Base-by-base conservation (phyloP, 2,797 vertebrate genomes). In the Myoxocephalus aenaeus region DNA sequence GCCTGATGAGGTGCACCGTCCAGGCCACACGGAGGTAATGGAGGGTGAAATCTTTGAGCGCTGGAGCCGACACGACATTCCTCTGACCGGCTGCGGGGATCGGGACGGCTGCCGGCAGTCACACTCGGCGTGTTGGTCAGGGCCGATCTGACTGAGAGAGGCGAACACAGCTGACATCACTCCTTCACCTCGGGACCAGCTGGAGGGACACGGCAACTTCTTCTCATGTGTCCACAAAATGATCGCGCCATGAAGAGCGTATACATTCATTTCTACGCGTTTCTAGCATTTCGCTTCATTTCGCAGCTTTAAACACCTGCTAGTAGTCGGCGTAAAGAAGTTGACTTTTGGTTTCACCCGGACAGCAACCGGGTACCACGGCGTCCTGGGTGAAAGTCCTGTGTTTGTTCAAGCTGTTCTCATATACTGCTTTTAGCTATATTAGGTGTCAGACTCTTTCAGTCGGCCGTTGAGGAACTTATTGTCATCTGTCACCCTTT, bases 41-140 rank as follows among this genome's bases (percentile, higher is more conserved):
- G 90, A 93, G 92, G 92, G 88, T 89, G 68, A 95, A 92, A 94
- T 79, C 92, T 94, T 89, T 86, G 83, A 90, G 93, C 86, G 89
- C 77, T 88, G 93, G 94, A 94, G 94, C 92, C 94, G 95, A 95
- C 92, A 94, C 65, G 51, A 32, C 93, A 95, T 96, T 96, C 95
- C 93, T 95, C 40, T 27, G 80, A 90, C 82, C 40, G 62, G 85
- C 92, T 90, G 90, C 88, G 93, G 88, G 89, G 86, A 86, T 88
- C 18, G 62, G 87, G 91, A 86, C 83, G 89, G 88, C 83, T 87
- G 15, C 59, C 64, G 42, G 38, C 63, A 53, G 65, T 53, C 66
- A 38, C 71, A 51, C 56, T 44, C 70, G 12, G 38, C 13, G 72
- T 59, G 72, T 59, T 48, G 2, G 51, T 27, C 25, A 29, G 50